Percentiles rank a stretch among this genome's conserved stretches.
These are phyloP conservation scores for Enteromius paludinosus DNA, from an alignment of 2,797 vertebrate species.

Conservation along the genomic window DNA sequence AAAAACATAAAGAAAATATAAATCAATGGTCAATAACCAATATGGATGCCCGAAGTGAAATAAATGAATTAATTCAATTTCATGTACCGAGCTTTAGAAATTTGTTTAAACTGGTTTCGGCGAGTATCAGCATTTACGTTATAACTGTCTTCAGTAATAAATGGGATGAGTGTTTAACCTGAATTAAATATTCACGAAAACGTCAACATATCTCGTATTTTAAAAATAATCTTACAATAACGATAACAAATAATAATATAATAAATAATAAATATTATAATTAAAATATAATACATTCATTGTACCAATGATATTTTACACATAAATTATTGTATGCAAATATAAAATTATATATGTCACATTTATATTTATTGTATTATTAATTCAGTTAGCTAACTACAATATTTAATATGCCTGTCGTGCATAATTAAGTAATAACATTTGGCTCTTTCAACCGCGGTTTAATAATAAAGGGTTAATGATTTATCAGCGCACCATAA, in stretches of 20 bases:
- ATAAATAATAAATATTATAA: neutral
- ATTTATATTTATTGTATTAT: neutral
- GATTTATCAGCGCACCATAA: neutral
- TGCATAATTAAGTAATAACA: neutral
- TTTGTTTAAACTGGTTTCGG: neutral
- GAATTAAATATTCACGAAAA: neutral
- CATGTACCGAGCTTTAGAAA: neutral
- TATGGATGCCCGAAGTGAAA: neutral
- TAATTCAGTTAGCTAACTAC: neutral
- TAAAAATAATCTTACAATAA: neutral
- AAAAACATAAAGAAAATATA: too few relatives aligned
- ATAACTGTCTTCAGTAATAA: neutral
- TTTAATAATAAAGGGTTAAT: neutral
- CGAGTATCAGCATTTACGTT: neutral
- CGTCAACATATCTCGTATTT: neutral
- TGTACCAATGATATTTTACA: neutral
- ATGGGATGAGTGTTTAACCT: neutral
- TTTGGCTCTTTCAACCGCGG: too few relatives aligned
- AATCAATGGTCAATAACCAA: neutral
- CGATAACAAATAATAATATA: too few relatives aligned
- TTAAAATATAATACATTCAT: neutral
- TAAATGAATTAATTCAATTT: neutral
- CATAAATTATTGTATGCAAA: neutral
- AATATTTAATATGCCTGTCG: neutral
- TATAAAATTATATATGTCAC: neutral